Percentiles rank a stretch among this genome's conserved stretches.
phyloP scores from a whole-genome alignment of 1,140 invertebrate species.

The Chironomus striatipennis region DNA sequence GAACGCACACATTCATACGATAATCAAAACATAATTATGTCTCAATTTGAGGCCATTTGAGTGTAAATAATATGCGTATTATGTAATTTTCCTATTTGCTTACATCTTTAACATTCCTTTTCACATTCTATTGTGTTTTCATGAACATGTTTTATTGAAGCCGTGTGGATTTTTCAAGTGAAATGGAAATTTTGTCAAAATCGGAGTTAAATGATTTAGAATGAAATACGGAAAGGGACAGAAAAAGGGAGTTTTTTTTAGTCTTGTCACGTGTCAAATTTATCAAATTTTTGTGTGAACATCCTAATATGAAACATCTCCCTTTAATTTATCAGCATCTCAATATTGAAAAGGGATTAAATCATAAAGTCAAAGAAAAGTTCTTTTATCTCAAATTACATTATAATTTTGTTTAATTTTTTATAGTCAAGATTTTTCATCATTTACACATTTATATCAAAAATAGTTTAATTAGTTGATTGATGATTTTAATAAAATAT shows the following conservation, averaged over 20 bases:
- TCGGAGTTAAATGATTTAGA: too few species aligned
- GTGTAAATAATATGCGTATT: conserved; percentile 21
- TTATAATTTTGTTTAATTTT: too few species aligned
- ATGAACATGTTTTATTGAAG: neutral
- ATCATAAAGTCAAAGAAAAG: too few species aligned
- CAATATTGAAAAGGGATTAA: too few species aligned
- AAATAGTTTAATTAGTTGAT: too few species aligned
- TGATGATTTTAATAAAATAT: too few species aligned
- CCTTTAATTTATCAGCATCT: neutral
- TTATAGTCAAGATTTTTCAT: too few species aligned
- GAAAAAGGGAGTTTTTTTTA: neutral
- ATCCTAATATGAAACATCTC: neutral
- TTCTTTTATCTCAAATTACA: too few species aligned
- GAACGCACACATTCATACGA: neutral
- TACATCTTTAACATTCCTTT: conserved; percentile 3
- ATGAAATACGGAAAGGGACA: neutral
- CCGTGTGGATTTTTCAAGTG: neutral
- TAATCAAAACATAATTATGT: conserved; percentile 23
- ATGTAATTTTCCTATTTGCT: conserved; percentile 22
- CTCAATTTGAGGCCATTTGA: conserved; percentile 22
- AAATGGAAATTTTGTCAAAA: neutral
- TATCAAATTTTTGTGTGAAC: neutral
- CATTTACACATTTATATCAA: too few species aligned
- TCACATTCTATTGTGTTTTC: neutral
- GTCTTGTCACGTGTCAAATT: neutral